Conservation (phyloP, 2,888 invertebrate species). For the Microplitis manilae region DNA sequence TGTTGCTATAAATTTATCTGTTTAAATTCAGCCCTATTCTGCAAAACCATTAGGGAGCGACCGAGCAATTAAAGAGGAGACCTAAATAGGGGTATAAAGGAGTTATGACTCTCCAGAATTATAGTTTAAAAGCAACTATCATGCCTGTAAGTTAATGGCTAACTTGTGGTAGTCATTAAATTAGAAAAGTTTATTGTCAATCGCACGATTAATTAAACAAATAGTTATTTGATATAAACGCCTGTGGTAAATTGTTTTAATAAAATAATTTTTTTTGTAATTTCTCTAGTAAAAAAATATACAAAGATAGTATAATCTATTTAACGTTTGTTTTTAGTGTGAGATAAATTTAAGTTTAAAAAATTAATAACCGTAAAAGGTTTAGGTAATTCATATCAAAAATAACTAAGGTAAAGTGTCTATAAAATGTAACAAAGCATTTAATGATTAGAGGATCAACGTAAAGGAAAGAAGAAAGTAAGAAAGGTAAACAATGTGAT, state of each 20-base stretch:
- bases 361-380: background rate
- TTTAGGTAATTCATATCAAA: background rate
- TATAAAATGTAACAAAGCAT: background rate
- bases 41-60: background rate
- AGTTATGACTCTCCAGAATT: background rate
- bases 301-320: no score
- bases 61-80: background rate
- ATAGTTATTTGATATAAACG: no score
- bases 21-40: background rate
- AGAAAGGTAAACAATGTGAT: background rate
- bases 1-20: background rate
- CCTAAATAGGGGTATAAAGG: background rate
- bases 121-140: background rate
- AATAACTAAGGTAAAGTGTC: background rate
- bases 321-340: no score
- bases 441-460: background rate
- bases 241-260: no score
- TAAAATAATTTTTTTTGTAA: no score
- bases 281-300: no score
- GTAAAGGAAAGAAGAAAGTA: background rate
- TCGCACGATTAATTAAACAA: no score
- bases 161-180: background rate
- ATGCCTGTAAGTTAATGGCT: background rate
- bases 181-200: background rate
- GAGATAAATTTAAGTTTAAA: background rate